Conservation (phyloP, 2,888 invertebrate genomes). For the Deilephila porcellus region DNA sequence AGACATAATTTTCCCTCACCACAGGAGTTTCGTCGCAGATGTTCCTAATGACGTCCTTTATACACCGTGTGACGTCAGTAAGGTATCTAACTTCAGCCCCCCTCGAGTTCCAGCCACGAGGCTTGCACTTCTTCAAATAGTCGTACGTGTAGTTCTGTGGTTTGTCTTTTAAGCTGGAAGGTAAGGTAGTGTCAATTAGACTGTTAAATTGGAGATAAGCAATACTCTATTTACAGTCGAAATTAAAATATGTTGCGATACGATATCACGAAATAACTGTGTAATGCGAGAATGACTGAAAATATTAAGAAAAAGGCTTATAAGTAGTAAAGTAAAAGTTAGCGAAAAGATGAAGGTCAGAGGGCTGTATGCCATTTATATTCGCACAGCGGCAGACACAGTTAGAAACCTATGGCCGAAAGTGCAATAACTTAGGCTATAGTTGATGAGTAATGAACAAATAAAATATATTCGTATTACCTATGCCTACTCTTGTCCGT, state of each 20-base stretch:
- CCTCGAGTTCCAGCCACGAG: slow-evolving; percentile 13
- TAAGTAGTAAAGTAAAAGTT: no score
- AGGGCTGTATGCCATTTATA: no score
- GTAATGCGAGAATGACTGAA: no score
- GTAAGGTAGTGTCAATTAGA: no score
- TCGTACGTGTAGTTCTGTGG: slow-evolving; percentile 46
- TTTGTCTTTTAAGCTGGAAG: slow-evolving; percentile 29
- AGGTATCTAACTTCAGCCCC: slow-evolving; percentile 48
- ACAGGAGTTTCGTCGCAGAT: slow-evolving; percentile 46
- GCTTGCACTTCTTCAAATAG: slow-evolving; percentile 46
- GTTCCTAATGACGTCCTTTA: slow-evolving; percentile 50
- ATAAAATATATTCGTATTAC: background rate
- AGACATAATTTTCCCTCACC: slow-evolving; percentile 37
- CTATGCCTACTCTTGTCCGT: slow-evolving; percentile 3
- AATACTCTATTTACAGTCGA: no score
- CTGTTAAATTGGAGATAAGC: no score
- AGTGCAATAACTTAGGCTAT: no score
- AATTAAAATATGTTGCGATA: no score
- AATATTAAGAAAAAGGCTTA: no score
- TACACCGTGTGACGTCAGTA: slow-evolving; percentile 49
- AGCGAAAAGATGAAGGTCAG: no score
- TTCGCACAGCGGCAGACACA: no score
- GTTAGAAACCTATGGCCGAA: no score
- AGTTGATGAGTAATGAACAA: background rate
- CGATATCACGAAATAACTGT: background rate